These are phyloP conservation scores for Elysia crispata DNA, from an alignment of 2,888 invertebrate genomes.

Conservation along the genomic window DNA sequence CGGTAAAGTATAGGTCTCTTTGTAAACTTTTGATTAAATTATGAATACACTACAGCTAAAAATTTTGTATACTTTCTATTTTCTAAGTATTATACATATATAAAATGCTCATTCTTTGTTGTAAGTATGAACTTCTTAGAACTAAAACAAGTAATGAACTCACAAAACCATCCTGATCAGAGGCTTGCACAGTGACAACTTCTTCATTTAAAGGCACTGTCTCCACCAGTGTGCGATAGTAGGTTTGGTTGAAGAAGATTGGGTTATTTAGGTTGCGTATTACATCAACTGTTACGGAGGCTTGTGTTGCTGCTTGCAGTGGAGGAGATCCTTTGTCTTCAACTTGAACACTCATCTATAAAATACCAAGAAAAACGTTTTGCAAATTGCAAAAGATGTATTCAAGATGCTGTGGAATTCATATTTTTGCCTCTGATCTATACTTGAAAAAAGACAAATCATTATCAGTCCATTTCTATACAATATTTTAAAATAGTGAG, in stretches of 20 bases:
- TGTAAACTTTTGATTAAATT: not conserved
- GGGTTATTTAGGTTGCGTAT: constrained; percentile 35
- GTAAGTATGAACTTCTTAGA: no score
- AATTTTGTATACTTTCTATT: not conserved
- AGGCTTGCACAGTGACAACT: constrained; percentile 37
- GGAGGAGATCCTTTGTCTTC: constrained; percentile 35
- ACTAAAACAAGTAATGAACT: not conserved
- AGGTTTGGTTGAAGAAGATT: constrained; percentile 36
- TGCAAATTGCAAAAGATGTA: no score
- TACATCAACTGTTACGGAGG: constrained; percentile 40
- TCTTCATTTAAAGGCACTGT: not conserved
- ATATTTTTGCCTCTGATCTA: no score
- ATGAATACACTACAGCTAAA: not conserved
- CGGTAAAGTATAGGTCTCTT: no score
- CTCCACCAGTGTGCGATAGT: constrained; percentile 44
- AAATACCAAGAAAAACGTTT: no score
- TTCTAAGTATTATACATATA: not conserved
- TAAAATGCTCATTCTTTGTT: no score
- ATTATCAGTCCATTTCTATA: no score
- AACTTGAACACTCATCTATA: constrained; percentile 33
- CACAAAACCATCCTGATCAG: constrained; percentile 45
- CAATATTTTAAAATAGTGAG: no score
- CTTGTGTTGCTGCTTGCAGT: constrained; percentile 1
- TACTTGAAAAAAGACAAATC: no score
- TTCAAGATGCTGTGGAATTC: no score